A percentile compares a stretch with the other conserved stretches of the same genome.
Evolutionary conservation across 2,888 invertebrate species (phyloP).

Genomic region (Rhingia campestris): DNA sequence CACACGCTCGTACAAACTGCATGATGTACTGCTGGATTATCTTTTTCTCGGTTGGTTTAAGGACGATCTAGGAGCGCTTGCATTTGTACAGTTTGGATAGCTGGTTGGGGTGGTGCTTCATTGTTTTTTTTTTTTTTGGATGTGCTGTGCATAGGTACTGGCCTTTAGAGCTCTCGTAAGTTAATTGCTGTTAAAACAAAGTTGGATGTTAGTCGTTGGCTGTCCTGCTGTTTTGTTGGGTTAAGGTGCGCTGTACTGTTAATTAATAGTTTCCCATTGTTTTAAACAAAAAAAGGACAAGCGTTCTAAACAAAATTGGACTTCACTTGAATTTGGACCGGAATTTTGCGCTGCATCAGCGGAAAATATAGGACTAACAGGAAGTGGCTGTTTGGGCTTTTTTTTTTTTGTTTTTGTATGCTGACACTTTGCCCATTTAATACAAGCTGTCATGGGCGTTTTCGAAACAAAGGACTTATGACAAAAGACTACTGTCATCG

Average conservation of each 20-base stretch:
- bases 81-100: conserved; percentile 16
- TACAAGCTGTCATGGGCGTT: background rate
- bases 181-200: conserved; percentile 37
- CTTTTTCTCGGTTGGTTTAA: conserved; percentile 18
- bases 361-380: background rate
- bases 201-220: conserved; percentile 31
- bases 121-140: conserved; percentile 1
- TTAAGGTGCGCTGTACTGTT: conserved; percentile 10
- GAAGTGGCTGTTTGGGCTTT: background rate
- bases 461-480: background rate
- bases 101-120: background rate
- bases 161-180: conserved; percentile 13
- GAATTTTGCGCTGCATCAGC: background rate
- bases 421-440: background rate
- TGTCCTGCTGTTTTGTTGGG: conserved; percentile 18
- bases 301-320: conserved; percentile 13
- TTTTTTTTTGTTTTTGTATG: no score
- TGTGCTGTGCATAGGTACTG: background rate
- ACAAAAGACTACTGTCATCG: no score
- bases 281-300: background rate
- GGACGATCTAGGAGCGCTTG: conserved; percentile 27
- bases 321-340: background rate
- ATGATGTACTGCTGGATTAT: conserved; percentile 12
- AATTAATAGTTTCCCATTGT: conserved; percentile 49
- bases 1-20: background rate